Evolutionary conservation across 1,140 invertebrate genomes (phyloP), one percentile per base, ranked within the genome.

Genomic region (Ganaspis sp.): DNA sequence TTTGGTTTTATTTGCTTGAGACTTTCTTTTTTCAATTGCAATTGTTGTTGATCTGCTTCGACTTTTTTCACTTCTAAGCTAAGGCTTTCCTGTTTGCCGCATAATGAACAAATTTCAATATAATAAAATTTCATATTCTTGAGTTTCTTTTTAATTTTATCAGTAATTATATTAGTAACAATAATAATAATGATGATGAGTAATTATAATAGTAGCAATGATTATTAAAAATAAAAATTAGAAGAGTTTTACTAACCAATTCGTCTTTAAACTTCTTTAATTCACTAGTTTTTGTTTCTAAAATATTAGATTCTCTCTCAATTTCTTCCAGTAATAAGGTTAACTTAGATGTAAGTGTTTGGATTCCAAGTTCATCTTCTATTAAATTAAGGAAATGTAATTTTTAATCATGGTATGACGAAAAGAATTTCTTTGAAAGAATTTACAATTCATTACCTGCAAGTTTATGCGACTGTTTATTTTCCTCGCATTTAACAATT

Each of bases 1-100:
- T 37, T 76, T n/a, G 70, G 53, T 15, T 76, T 76, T 2, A 21
- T 69, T 12, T 38, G 9, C 21, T 69, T 72, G 9, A 64, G 23
- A 34, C 11, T 29, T 11, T 64, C 58, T n/a, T n/a, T 64, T 64
- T 64, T 64, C 8, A 64, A 34, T 6, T 29, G 23, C 21, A 64
- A 64, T 34, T 64, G 23, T n/a, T n/a, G 4, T 4, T 15, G 23
- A 6, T 64, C 58, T n/a, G 58, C 58, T 29, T 26, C 58, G 4
- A 64, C 23, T 34, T 26, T 15, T 8, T 34, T 64, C n/a, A 29
- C 23, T 29, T 64, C 58, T 3, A 21, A 64, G 5, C 23, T 12
- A 29, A 64, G 26, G n/a, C 23, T 26, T 15, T 64, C 58, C 58
- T 64, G n/a, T 64, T 26, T 17, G n/a, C 5, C 8, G n/a, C 0